Conservation (phyloP, 2,797 vertebrate species). For the Galaxias olidus region DNA sequence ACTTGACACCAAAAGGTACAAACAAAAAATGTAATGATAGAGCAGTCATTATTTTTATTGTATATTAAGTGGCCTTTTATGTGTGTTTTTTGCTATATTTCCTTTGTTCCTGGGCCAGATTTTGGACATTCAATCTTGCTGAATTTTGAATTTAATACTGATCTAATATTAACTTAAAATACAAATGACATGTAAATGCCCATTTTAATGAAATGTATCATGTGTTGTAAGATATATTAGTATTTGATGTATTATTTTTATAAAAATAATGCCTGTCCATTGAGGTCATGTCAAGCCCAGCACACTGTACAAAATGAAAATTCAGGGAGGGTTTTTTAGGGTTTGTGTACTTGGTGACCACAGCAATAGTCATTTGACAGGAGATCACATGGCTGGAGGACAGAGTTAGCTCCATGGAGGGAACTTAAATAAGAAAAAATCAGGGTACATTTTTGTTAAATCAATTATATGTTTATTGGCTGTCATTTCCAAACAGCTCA, state of each 20-base stretch:
- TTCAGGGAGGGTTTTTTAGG: background rate
- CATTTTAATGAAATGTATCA: too few relatives aligned
- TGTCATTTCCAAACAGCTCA: conserved; percentile 8
- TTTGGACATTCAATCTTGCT: too few relatives aligned
- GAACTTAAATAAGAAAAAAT: too few relatives aligned
- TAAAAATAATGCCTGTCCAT: background rate
- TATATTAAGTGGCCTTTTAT: background rate
- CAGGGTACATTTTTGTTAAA: background rate
- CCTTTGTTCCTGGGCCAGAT: background rate
- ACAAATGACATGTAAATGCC: too few relatives aligned
- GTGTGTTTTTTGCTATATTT: background rate
- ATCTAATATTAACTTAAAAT: too few relatives aligned
- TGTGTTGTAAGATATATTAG: too few relatives aligned
- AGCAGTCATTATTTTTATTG: conserved; percentile 1
- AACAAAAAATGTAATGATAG: background rate
- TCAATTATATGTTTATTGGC: background rate
- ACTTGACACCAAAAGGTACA: too few relatives aligned
- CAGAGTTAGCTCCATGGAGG: background rate
- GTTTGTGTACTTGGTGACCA: background rate
- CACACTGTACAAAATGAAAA: conserved; percentile 1
- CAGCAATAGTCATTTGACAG: background rate
- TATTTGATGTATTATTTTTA: background rate
- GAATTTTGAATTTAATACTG: too few relatives aligned
- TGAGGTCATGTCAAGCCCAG: background rate
- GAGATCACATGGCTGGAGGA: conserved; percentile 1